Evolutionary conservation across 2,888 invertebrate species (phyloP).

Genomic region (Polymixis lichenea): DNA sequence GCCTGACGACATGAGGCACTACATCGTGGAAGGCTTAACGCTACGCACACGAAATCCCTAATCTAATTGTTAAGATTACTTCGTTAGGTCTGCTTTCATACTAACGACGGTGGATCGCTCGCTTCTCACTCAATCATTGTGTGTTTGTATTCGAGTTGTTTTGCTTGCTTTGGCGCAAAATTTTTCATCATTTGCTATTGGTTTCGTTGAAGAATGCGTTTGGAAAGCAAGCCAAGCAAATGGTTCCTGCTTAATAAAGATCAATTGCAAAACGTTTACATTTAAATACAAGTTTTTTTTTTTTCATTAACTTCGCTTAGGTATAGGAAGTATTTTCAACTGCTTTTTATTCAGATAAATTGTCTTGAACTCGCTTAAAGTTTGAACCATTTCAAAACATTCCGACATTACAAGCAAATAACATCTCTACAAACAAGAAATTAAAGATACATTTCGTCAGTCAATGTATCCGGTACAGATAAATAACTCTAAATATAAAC

Average conservation of each 20-base stretch:
- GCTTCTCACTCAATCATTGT: slow-evolving; percentile 89
- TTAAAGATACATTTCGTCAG: not conserved
- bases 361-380: not conserved
- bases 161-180: slow-evolving; percentile 88
- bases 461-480: slow-evolving; percentile 25
- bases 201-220: slow-evolving; percentile 49
- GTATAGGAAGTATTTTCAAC: slow-evolving; percentile 5
- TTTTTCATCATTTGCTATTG: slow-evolving; percentile 62
- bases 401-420: not conserved
- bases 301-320: not conserved
- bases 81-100: slow-evolving; percentile 87
- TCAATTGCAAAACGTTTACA: slow-evolving; percentile 26
- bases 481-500: slow-evolving; percentile 10
- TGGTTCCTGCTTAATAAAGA: slow-evolving; percentile 24
- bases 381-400: not conserved
- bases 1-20: slow-evolving; percentile 77
- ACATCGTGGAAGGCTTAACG: slow-evolving; percentile 81
- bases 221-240: slow-evolving; percentile 64
- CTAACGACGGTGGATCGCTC: slow-evolving; percentile 81
- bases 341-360: slow-evolving; percentile 24
- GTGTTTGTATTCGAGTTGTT: slow-evolving; percentile 87
- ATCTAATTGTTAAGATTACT: slow-evolving; percentile 77
- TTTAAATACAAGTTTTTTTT: slow-evolving; percentile 5
- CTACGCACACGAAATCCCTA: slow-evolving; percentile 80
- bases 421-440: not conserved